Evolutionary conservation across 2,888 invertebrate genomes (phyloP), one percentile per base, ranked within the genome.

Genomic region (Cataglyphis rosenhaueri): DNA sequence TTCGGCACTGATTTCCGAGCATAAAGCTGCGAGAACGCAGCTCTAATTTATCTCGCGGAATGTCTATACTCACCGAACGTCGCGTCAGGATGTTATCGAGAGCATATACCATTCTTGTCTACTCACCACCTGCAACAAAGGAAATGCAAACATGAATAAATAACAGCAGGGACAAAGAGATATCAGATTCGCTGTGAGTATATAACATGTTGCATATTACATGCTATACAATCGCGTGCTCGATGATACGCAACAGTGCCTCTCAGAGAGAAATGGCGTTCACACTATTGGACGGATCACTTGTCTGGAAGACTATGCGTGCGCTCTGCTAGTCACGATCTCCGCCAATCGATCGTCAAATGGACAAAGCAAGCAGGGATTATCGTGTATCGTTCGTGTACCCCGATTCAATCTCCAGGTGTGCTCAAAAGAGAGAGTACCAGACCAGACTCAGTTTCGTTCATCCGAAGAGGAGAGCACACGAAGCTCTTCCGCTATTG

Each of bases 101-200:
- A 44, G 18, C 35, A 44, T 48, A 32, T 12, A 38, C 29, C 57
- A 6, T 48, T 81, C 55, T 25, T 38, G 38, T 74, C 59, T 86
- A 90, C 92, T 92, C 91, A 92, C 92, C 92, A 91, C 86, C 91
- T 92, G 91, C 81, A 92, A 92, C 88, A 90, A 64, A 87, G 75
- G 44, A 84, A 84, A 81, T 57, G 65, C 71, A 59, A 81, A 73
- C 76, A 70, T 84, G 76, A 84, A 78, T 84, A 76, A 83, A 75
- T 57, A 59, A 52, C 32, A 38, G n/a, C 44, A 29, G 35, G 21
- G 48, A 38, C 61, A 32, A 44, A 71, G 65, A 71, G 55, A 70
- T 64, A 78, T 76, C 65, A 62, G 62, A 81, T 81, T 81, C 59
- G 44, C 57, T 48, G 18, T n/a, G 52, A 52, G 52, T 21, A 62